A percentile compares a stretch with the other conserved stretches of the same genome.
Evolutionary conservation across 2,797 vertebrate species (phyloP).

Genomic region (Alectoris magna): DNA sequence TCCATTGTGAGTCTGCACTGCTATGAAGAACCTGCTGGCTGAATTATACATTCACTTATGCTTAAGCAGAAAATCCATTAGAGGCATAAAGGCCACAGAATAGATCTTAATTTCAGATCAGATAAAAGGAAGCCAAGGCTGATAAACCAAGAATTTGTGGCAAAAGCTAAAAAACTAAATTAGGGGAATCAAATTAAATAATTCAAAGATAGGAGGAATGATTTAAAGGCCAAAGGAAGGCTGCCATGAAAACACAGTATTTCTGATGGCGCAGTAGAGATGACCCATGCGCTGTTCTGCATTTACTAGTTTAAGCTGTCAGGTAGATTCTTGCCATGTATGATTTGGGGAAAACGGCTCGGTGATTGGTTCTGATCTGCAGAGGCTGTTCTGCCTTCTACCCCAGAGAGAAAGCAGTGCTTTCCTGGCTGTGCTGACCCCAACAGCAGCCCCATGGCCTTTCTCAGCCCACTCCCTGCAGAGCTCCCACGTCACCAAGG

Average conservation of each 20-base stretch:
- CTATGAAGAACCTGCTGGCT: conserved; percentile 51
- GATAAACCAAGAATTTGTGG: neutral
- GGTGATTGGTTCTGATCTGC: neutral
- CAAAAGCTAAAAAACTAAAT: conserved; percentile 13
- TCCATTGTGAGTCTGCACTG: conserved; percentile 47
- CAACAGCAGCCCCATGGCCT: neutral
- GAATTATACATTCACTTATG: conserved; percentile 49
- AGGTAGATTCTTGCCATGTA: neutral
- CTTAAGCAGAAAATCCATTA: conserved; percentile 70
- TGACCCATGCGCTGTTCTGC: neutral
- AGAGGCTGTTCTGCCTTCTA: neutral
- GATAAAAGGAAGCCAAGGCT: conserved; percentile 20
- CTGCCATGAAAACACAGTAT: neutral
- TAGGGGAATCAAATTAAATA: conserved; percentile 5
- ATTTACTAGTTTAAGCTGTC: neutral
- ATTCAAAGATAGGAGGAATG: neutral
- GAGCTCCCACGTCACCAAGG: neutral
- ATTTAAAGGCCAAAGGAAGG: neutral
- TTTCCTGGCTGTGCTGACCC: no score
- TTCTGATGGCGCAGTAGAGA: neutral
- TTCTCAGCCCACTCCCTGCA: neutral
- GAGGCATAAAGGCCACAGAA: conserved; percentile 23
- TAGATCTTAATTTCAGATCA: conserved; percentile 48
- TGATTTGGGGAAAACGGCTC: neutral
- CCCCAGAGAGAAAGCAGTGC: neutral